Percentiles rank a stretch among this genome's conserved stretches.
Conservation (phyloP, 2,888 invertebrate genomes). For the Nomada goodeniana region DNA sequence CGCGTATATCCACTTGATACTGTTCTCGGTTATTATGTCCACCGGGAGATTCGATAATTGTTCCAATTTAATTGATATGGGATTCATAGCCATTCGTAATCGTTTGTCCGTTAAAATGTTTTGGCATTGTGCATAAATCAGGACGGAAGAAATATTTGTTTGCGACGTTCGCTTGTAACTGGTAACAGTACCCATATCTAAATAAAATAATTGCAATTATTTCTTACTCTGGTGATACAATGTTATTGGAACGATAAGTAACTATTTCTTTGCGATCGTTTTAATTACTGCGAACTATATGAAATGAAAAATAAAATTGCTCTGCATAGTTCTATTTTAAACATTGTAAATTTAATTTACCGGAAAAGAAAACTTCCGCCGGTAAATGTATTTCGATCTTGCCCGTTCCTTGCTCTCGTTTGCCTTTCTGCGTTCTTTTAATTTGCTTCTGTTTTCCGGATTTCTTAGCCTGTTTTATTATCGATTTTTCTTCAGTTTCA, state of each 20-base stretch:
- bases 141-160: constrained; percentile 23
- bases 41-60: constrained; percentile 47
- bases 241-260: background rate
- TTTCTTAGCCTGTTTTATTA: background rate
- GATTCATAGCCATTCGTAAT: constrained; percentile 39
- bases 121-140: constrained; percentile 37
- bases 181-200: constrained; percentile 47
- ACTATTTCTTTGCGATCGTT: too few relatives aligned
- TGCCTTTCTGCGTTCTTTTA: background rate
- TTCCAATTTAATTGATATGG: constrained; percentile 51
- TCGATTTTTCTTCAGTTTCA: background rate
- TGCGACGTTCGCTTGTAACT: background rate
- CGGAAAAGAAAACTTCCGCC: constrained; percentile 33
- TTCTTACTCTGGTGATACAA: background rate
- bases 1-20: constrained; percentile 38
- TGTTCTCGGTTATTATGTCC: constrained; percentile 9
- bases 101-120: constrained; percentile 30
- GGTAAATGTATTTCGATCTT: constrained; percentile 19
- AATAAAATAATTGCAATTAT: background rate
- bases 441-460: background rate
- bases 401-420: background rate
- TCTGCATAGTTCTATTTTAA: background rate
- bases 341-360: constrained; percentile 23
- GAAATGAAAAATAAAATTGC: background rate
- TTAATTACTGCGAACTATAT: background rate